Percentiles rank a stretch among this genome's conserved stretches.
These are phyloP conservation scores for Periophthalmus modestus DNA, from an alignment of 2,113 vertebrate species.

Conservation along the genomic window DNA sequence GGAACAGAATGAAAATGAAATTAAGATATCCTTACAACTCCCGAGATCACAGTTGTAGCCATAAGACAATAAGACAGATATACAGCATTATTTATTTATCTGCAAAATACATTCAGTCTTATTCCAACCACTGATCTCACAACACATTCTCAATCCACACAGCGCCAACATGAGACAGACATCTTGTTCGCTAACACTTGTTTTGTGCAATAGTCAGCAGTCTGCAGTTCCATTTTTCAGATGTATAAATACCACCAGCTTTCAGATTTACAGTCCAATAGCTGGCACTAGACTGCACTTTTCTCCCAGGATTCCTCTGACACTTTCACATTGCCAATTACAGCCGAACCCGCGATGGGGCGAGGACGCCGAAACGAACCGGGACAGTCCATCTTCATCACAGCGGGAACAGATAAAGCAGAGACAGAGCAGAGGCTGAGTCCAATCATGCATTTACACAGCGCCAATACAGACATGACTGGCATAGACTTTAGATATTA, in stretches of 20 bases:
- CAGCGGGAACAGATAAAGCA: constrained; percentile 38
- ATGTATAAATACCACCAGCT: constrained; percentile 20
- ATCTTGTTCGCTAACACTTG: background rate
- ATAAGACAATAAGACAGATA: no score
- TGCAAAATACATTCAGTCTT: constrained; percentile 12
- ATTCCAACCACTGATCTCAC: constrained; percentile 21
- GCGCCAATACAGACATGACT: background rate
- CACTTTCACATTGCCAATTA: constrained; percentile 47
- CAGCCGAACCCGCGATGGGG: constrained; percentile 11
- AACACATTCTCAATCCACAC: constrained; percentile 13
- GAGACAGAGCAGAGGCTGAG: constrained; percentile 3
- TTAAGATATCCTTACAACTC: background rate
- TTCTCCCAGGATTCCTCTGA: constrained; percentile 36
- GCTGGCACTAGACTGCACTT: constrained; percentile 8
- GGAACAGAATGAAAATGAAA: no score
- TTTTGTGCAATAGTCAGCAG: constrained; percentile 3
- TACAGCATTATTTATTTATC: background rate
- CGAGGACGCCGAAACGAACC: constrained; percentile 21
- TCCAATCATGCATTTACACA: constrained; percentile 7
- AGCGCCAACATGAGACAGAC: constrained; percentile 15
- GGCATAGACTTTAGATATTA: background rate
- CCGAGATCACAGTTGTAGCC: background rate
- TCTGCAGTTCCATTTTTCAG: constrained; percentile 25
- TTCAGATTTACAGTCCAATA: constrained; percentile 3
- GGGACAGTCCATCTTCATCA: constrained; percentile 22